A percentile compares a stretch with the other conserved stretches of the same genome.
These are phyloP conservation scores for Amblyraja radiata DNA, from an alignment of 2,797 vertebrate species.

Conservation along the genomic window DNA sequence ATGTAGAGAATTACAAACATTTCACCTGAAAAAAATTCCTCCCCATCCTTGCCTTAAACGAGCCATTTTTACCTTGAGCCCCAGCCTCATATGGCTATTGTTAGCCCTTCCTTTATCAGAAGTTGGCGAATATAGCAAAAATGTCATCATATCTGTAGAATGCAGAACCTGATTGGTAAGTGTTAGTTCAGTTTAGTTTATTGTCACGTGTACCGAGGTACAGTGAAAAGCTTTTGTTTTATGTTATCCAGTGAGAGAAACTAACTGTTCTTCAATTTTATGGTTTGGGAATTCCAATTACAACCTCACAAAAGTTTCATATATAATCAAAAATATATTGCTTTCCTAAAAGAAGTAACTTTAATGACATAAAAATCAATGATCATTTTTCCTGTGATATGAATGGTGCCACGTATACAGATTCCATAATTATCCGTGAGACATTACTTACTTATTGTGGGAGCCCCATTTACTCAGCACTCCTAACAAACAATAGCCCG, in stretches of 20 bases:
- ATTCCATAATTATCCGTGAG: not conserved
- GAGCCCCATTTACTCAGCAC: not conserved
- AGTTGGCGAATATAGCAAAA: too few relatives aligned
- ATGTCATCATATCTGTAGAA: not conserved
- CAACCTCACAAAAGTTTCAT: not conserved
- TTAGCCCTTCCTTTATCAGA: too few relatives aligned
- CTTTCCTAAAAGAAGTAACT: not conserved
- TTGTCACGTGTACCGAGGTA: too few relatives aligned
- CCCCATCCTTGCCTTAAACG: too few relatives aligned
- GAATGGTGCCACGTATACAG: not conserved
- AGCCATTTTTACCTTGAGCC: too few relatives aligned
- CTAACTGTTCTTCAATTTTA: not conserved
- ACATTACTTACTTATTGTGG: not conserved
- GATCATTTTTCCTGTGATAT: not conserved
- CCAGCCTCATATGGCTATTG: too few relatives aligned
- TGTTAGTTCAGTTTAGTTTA: too few relatives aligned
- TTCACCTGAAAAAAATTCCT: too few relatives aligned
- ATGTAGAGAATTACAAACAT: too few relatives aligned
- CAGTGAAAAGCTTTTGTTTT: too few relatives aligned
- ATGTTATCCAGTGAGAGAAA: not conserved
- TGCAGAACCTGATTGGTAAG: not conserved
- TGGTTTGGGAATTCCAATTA: not conserved
- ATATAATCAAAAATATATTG: not conserved
- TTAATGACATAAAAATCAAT: not conserved
- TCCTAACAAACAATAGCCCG: too few relatives aligned